These are phyloP conservation scores for Papilio polytes DNA, from an alignment of 1,140 invertebrate species.

Conservation along the genomic window DNA sequence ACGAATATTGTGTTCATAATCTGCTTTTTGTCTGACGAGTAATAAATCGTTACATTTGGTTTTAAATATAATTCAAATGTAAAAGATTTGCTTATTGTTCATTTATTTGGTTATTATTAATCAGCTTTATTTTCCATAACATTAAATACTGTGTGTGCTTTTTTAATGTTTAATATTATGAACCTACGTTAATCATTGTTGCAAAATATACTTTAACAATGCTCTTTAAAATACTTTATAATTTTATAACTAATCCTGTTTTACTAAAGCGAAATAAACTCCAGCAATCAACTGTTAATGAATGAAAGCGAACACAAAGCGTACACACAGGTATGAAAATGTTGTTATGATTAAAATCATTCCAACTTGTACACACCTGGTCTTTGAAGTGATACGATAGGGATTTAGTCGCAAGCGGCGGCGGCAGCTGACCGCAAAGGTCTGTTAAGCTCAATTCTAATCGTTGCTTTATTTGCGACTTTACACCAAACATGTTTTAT, in stretches of 20 bases:
- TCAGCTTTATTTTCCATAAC: too few species aligned
- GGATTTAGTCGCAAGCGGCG: neutral
- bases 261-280: neutral
- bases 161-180: too few species aligned
- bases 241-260: neutral
- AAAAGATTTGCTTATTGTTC: too few species aligned
- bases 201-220: too few species aligned
- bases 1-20: too few species aligned
- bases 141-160: too few species aligned
- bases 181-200: too few species aligned
- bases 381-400: neutral
- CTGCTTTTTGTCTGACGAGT: too few species aligned
- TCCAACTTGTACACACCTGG: neutral
- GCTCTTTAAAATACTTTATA: neutral
- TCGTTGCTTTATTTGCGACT: constrained; percentile 3
- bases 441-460: neutral
- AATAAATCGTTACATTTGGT: too few species aligned
- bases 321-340: neutral
- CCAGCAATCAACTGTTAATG: neutral
- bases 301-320: neutral
- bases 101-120: too few species aligned
- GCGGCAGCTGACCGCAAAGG: neutral
- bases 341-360: neutral
- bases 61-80: too few species aligned
- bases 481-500: neutral